Percentiles rank a stretch among this genome's conserved stretches.
These are phyloP conservation scores for Sitobion miscanthi DNA, from an alignment of 1,140 invertebrate species.

Conservation along the genomic window DNA sequence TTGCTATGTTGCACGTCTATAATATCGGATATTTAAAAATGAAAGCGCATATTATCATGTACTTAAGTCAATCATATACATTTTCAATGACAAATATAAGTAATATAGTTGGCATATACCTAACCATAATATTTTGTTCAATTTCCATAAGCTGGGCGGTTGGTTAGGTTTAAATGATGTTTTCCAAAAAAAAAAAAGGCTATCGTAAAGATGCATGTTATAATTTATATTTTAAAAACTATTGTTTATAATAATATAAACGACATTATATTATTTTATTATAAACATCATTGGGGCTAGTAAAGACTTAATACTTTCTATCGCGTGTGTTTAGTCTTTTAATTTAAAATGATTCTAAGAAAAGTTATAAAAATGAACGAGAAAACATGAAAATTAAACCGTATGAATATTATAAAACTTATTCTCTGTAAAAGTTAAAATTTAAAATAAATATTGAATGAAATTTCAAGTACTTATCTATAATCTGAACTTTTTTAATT, in stretches of 20 bases:
- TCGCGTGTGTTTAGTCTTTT: neutral
- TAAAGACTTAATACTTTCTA: too few species aligned
- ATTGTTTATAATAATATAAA: neutral
- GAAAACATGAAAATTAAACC: neutral
- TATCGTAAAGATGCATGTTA: too few species aligned
- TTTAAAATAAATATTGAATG: neutral
- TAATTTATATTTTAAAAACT: neutral
- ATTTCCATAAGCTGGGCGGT: neutral
- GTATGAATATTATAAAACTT: neutral
- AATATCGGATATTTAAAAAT: too few species aligned
- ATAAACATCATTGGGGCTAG: neutral
- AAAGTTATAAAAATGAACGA: neutral
- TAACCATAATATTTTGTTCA: neutral
- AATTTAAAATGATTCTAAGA: neutral
- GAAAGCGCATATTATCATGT: too few species aligned
- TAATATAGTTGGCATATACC: neutral
- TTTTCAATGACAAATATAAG: neutral
- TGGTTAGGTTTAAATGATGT: neutral
- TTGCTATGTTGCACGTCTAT: neutral
- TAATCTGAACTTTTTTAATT: neutral
- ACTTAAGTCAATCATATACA: neutral
- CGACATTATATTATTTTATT: too few species aligned
- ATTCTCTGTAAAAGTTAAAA: neutral
- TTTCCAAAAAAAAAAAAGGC: too few species aligned
- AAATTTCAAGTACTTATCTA: neutral